These are phyloP conservation scores for Lophius americanus DNA, from an alignment of 2,797 vertebrate genomes.

Conservation along the genomic window DNA sequence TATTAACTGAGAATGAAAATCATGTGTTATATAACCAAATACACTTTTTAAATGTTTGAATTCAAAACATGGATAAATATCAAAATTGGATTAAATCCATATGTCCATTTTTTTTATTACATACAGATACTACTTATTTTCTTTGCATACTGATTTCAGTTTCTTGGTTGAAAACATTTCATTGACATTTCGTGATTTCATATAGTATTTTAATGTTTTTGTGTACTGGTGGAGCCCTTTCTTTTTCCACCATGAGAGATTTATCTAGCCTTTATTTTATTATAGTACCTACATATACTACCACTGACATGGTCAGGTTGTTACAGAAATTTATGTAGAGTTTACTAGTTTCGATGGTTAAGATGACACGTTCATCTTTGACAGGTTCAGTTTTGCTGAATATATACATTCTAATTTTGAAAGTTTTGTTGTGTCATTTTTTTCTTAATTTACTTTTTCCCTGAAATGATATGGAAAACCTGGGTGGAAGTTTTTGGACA, in stretches of 20 bases:
- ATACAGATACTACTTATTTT: no score
- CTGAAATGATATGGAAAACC: background rate
- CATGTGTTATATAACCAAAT: background rate
- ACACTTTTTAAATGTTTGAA: no score
- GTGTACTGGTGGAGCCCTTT: no score
- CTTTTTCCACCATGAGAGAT: background rate
- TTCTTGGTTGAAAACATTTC: background rate
- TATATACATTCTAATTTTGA: background rate
- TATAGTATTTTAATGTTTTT: no score
- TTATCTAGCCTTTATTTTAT: background rate
- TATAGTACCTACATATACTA: background rate
- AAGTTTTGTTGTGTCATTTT: background rate
- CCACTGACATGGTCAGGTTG: background rate
- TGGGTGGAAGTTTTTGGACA: constrained; percentile 1
- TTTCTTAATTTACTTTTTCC: background rate
- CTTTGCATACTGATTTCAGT: background rate
- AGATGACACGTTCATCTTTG: background rate
- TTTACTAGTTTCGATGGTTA: background rate
- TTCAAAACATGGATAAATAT: no score
- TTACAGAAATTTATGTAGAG: background rate
- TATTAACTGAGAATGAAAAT: background rate
- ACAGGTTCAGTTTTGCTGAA: background rate
- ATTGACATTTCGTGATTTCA: background rate
- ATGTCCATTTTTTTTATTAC: no score
- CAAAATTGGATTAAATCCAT: no score